Percentiles rank a stretch among this genome's conserved stretches.
These are phyloP conservation scores for Hypena proboscidalis DNA, from an alignment of 2,888 invertebrate species.

Conservation along the genomic window DNA sequence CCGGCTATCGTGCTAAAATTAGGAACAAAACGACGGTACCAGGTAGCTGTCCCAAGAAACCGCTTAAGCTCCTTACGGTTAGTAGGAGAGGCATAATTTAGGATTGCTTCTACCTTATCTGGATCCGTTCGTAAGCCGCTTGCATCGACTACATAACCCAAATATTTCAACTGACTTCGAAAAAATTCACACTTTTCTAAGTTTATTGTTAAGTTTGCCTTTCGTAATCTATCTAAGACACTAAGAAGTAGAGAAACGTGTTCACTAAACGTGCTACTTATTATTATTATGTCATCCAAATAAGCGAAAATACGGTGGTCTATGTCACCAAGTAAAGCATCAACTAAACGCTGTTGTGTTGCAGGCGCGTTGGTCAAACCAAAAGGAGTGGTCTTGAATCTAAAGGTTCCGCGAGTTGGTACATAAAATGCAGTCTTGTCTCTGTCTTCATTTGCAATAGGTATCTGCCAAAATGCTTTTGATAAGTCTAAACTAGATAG, in stretches of 20 bases:
- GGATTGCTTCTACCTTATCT: constrained; percentile 9
- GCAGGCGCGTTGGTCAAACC: constrained; percentile 15
- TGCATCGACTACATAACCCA: not conserved
- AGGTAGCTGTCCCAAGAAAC: not conserved
- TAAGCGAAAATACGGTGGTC: too few species aligned
- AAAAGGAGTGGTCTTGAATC: constrained; percentile 9
- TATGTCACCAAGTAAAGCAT: constrained; percentile 7
- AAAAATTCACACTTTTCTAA: not conserved
- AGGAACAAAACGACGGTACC: not conserved
- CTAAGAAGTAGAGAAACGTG: not conserved
- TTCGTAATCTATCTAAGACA: not conserved
- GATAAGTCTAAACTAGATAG: constrained; percentile 32
- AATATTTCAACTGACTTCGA: too few species aligned
- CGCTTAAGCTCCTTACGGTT: not conserved
- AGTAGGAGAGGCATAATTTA: not conserved
- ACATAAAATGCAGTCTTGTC: constrained; percentile 18
- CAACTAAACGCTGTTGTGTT: constrained; percentile 17
- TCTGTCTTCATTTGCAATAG: not conserved
- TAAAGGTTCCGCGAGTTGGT: constrained; percentile 9
- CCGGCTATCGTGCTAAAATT: not conserved
- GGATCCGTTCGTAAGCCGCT: constrained; percentile 4
- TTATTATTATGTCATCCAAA: constrained; percentile 1
- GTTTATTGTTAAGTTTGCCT: not conserved
- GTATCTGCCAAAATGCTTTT: constrained; percentile 13
- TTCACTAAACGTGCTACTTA: too few species aligned